Percentiles rank a stretch among this genome's conserved stretches.
Conservation (phyloP, 2,888 invertebrate species). For the Sturmia bella region DNA sequence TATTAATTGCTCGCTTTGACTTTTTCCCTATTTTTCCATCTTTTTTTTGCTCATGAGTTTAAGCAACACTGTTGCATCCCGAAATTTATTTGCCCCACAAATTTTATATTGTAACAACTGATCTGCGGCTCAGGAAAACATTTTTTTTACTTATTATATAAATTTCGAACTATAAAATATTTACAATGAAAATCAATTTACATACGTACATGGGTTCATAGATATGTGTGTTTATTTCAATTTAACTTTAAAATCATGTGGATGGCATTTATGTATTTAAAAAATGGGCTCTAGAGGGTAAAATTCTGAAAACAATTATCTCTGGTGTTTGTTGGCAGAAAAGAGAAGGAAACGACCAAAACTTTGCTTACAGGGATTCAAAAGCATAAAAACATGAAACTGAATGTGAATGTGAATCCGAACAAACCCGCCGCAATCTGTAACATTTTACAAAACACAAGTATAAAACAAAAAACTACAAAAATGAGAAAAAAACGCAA, state of each 20-base stretch:
- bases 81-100: not conserved
- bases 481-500: not conserved
- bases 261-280: constrained; percentile 37
- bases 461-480: not conserved
- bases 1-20: no score
- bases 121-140: not conserved
- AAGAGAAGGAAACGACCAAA: not conserved
- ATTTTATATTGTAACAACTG: not conserved
- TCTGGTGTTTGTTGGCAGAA: not conserved
- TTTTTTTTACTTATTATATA: constrained; percentile 4
- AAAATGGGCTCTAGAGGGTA: constrained; percentile 18
- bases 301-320: constrained; percentile 42
- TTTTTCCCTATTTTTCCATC: no score
- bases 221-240: constrained; percentile 21
- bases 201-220: no score
- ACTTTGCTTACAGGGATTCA: constrained; percentile 25
- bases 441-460: constrained; percentile 30
- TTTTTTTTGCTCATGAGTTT: not conserved
- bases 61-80: not conserved
- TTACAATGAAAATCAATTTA: not conserved
- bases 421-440: constrained; percentile 31
- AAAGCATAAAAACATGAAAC: constrained; percentile 21
- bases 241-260: constrained; percentile 45
- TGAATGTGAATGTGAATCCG: constrained; percentile 15
- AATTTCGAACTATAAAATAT: constrained; percentile 21